Base-by-base conservation (phyloP, 2,888 invertebrate genomes). In the Hypselothyrea guttata region DNA sequence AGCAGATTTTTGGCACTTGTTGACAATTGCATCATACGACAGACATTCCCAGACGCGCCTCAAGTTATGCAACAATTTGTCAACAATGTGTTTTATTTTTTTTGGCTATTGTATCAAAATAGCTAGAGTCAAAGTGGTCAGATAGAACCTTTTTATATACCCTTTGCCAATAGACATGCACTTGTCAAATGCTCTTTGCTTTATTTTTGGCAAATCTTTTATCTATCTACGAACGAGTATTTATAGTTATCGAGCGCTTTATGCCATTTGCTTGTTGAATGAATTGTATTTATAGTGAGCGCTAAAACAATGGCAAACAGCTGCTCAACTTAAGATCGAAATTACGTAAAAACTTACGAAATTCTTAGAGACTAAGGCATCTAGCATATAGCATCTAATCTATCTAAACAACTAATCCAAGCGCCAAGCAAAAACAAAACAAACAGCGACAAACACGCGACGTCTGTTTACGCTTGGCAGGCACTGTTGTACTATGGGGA, bases 31-130 rank as follows among this genome's bases (percentile, higher is more conserved):
- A 81, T 84, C 81, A 79, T 77, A 62, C 61, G 55, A 48, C 78
- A n/a, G 84, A 84, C 78, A 81, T 84, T 82, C 81, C 82, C 84
- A 82, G 81, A 82, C 81, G 56, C 84, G 76, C 84, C 81, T 66
- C 67, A 66, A 64, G 71, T 82, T 82, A 84, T 82, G 81, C 84
- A 82, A 82, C 60, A 59, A 57, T 74, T 76, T 64, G 63, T 58
- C 51, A 58, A 58, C 61, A 63, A 62, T n/a, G 2, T 22, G 22
- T 22, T 5, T 2, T 22, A 4, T 5, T 22, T 22, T 66, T 78
- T 81, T 77, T 65, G 61, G 64, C 56, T 41, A 38, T 54, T 48
- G 52, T 52, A 41, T 47, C 56, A 42, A 70, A 66, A 71, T 70
- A 70, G 70, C 30, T 38, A 18, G 38, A 42, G 28, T 11, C 9